phyloP scores from a whole-genome alignment of 2,888 invertebrate genomes.

The Amaurobius ferox region DNA sequence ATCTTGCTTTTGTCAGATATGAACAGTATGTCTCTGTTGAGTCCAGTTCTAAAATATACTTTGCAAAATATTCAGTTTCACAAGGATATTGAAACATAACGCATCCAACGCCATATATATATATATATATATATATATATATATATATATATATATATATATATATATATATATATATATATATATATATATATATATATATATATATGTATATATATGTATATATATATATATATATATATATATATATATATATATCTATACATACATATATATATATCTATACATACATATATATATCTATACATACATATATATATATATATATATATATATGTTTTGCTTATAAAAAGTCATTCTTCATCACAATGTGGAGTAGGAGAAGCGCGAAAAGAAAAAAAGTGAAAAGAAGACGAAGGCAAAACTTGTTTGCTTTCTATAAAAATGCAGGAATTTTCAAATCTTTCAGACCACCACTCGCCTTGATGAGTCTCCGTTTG shows the following conservation, averaged over 20 bases:
- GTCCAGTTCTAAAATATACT: neutral
- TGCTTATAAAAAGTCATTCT: slow-evolving; percentile 20
- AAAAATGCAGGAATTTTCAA: neutral
- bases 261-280: neutral
- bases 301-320: neutral
- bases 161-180: too few relatives aligned
- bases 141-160: too few relatives aligned
- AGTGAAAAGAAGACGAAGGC: slow-evolving; percentile 7
- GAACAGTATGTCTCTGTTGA: slow-evolving; percentile 3
- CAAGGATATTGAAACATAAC: neutral
- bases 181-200: neutral
- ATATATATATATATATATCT: neutral
- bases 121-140: neutral
- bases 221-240: neutral
- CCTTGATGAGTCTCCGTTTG: slow-evolving; percentile 31
- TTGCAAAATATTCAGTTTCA: slow-evolving; percentile 2
- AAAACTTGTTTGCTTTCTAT: slow-evolving; percentile 18
- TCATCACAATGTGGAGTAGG: slow-evolving; percentile 9
- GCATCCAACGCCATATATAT: neutral
- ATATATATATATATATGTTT: neutral
- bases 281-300: neutral
- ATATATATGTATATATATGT: neutral
- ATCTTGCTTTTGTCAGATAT: neutral
- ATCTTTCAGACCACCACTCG: slow-evolving; percentile 42
- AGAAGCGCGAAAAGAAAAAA: slow-evolving; percentile 23